phyloP scores from a whole-genome alignment of 2,797 vertebrate genomes.

The Lithobates sylvaticus region DNA sequence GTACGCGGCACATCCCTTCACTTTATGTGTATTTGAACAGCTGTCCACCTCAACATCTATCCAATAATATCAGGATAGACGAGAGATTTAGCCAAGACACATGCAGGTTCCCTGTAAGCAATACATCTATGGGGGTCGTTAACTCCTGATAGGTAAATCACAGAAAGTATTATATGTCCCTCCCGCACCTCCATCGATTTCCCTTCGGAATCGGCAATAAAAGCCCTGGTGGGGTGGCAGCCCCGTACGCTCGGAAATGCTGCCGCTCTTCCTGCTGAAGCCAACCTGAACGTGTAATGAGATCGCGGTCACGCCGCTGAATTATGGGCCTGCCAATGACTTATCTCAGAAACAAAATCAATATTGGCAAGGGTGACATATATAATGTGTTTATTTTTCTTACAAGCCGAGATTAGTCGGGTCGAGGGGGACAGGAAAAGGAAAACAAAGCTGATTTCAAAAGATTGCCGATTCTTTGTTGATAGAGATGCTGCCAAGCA shows the following conservation, averaged over 20 bases:
- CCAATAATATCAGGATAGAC: neutral
- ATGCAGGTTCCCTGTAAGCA: neutral
- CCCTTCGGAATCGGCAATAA: constrained; percentile 52
- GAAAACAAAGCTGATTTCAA: constrained; percentile 53
- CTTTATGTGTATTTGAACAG: neutral
- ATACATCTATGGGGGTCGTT: constrained; percentile 22
- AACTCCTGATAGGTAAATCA: constrained; percentile 22
- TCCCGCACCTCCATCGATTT: constrained; percentile 51
- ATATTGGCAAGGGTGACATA: constrained; percentile 60
- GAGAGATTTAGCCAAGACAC: neutral
- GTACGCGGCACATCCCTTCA: neutral
- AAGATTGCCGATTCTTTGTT: constrained; percentile 40
- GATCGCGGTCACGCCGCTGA: constrained; percentile 39
- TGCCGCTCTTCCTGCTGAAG: constrained; percentile 48
- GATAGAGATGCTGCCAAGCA: constrained; percentile 18
- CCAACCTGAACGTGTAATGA: constrained; percentile 50
- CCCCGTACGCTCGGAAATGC: constrained; percentile 13
- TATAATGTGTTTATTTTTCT: constrained; percentile 50
- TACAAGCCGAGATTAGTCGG: constrained; percentile 33
- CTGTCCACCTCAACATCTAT: neutral
- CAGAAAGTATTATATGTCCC: constrained; percentile 22
- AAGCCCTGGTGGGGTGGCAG: constrained; percentile 33
- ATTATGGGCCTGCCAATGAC: constrained; percentile 54
- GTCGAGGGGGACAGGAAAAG: neutral
- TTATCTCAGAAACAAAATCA: constrained; percentile 55